These are phyloP conservation scores for Thunnus albacares DNA, from an alignment of 2,797 vertebrate genomes.

Conservation along the genomic window DNA sequence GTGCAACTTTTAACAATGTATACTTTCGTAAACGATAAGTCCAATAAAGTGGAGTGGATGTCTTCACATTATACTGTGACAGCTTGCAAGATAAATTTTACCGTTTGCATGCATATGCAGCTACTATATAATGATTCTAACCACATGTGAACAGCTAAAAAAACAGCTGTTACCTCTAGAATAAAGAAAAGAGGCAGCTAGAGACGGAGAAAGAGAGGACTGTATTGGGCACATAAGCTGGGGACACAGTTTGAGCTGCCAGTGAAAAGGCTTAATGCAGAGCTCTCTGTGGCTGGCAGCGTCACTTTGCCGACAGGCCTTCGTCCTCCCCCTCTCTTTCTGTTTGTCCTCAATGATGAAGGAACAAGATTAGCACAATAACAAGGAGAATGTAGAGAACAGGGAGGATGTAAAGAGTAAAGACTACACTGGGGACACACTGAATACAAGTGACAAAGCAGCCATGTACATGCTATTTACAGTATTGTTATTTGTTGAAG, in stretches of 20 bases:
- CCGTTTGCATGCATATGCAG: slow-evolving; percentile 22
- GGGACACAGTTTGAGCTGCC: slow-evolving; percentile 65
- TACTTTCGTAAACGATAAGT: slow-evolving; percentile 28
- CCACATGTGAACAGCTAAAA: slow-evolving; percentile 50
- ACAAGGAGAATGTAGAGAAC: slow-evolving; percentile 31
- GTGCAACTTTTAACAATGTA: slow-evolving; percentile 51
- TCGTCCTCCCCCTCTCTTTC: slow-evolving; percentile 58
- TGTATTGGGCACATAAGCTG: slow-evolving; percentile 60
- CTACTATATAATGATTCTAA: slow-evolving; percentile 48
- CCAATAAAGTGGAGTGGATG: slow-evolving; percentile 44
- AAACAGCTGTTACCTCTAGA: slow-evolving; percentile 52
- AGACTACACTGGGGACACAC: slow-evolving; percentile 24
- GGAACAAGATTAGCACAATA: slow-evolving; percentile 63
- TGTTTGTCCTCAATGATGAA: slow-evolving; percentile 65
- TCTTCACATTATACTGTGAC: slow-evolving; percentile 28
- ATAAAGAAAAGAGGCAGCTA: slow-evolving; percentile 26
- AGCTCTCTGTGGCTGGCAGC: slow-evolving; percentile 67
- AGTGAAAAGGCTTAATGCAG: slow-evolving; percentile 72
- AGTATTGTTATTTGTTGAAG: not conserved
- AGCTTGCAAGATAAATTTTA: slow-evolving; percentile 51
- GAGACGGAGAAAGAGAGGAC: slow-evolving; percentile 27
- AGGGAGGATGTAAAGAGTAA: slow-evolving; percentile 39
- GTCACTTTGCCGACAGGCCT: slow-evolving; percentile 68
- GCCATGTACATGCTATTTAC: slow-evolving; percentile 6
- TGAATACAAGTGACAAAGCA: slow-evolving; percentile 30